Percentiles rank a stretch among this genome's conserved stretches.
Evolutionary conservation across 2,113 vertebrate species (phyloP).

Genomic region (Morphnarchus princeps): DNA sequence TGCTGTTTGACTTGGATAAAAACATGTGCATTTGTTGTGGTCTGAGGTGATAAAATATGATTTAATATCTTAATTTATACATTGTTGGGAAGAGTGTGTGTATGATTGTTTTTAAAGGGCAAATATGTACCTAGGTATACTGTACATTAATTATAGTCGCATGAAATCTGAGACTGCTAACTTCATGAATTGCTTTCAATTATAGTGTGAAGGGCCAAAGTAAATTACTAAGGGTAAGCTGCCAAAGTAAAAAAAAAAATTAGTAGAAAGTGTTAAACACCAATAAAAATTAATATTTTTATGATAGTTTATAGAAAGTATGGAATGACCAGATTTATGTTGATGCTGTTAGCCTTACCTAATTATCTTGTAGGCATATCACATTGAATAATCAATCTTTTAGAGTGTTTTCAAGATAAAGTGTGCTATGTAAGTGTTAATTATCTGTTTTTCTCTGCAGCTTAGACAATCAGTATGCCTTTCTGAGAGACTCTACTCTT

Average conservation of each 20-base stretch:
- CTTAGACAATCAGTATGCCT: constrained; percentile 71
- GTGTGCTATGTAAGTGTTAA: background rate
- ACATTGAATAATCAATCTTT: background rate
- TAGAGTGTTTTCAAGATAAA: background rate
- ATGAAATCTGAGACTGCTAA: background rate
- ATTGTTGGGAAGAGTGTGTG: background rate
- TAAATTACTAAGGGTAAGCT: background rate
- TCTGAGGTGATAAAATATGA: background rate
- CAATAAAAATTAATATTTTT: background rate
- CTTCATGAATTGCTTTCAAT: background rate
- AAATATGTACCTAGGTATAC: background rate
- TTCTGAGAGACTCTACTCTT: constrained; percentile 80
- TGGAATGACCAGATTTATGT: background rate
- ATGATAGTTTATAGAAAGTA: background rate
- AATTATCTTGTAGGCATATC: background rate
- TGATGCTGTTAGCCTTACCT: background rate
- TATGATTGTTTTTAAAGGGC: background rate
- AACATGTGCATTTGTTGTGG: background rate
- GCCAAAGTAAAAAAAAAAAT: background rate
- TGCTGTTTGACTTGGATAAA: background rate
- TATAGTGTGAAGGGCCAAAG: background rate
- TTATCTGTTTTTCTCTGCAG: constrained; percentile 65
- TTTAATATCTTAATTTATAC: background rate
- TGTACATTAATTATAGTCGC: background rate
- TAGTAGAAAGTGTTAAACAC: background rate